Evolutionary conservation across 2,888 invertebrate genomes (phyloP).

Genomic region (Cheilosia vernalis): DNA sequence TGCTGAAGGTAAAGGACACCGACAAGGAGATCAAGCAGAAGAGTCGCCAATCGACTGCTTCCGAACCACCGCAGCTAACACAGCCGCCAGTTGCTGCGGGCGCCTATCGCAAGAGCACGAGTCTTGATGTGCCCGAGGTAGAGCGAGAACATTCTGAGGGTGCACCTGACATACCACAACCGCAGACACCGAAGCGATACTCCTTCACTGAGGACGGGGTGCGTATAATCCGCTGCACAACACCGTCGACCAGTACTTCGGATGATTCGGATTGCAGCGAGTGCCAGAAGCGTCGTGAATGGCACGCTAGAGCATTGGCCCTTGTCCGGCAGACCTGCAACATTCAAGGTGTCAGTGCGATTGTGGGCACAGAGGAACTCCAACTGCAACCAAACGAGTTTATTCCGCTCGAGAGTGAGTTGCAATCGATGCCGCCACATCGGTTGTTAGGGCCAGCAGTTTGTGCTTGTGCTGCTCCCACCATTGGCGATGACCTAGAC

Average conservation of each 20-base stretch:
- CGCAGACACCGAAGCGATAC: constrained; percentile 85
- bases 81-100: constrained; percentile 81
- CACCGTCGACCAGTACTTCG: constrained; percentile 83
- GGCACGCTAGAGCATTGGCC: constrained; percentile 83
- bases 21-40: constrained; percentile 80
- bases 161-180: constrained; percentile 37
- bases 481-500: constrained; percentile 86
- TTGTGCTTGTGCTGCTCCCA: constrained; percentile 88
- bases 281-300: constrained; percentile 83
- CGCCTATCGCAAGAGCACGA: constrained; percentile 89
- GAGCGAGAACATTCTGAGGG: constrained; percentile 73
- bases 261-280: constrained; percentile 84
- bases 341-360: constrained; percentile 79
- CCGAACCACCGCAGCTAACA: constrained; percentile 83
- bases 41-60: constrained; percentile 83
- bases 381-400: constrained; percentile 76
- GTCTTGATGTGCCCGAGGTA: constrained; percentile 88
- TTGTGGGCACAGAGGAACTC: constrained; percentile 74
- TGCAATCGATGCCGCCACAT: constrained; percentile 89
- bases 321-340: constrained; percentile 83
- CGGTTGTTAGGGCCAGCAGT: constrained; percentile 87
- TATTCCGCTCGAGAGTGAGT: constrained; percentile 76
- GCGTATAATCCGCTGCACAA: constrained; percentile 83
- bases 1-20: constrained; percentile 85
- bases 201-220: constrained; percentile 89